These are phyloP conservation scores for Rhinophrynus dorsalis DNA, from an alignment of 2,797 vertebrate species.

Conservation along the genomic window DNA sequence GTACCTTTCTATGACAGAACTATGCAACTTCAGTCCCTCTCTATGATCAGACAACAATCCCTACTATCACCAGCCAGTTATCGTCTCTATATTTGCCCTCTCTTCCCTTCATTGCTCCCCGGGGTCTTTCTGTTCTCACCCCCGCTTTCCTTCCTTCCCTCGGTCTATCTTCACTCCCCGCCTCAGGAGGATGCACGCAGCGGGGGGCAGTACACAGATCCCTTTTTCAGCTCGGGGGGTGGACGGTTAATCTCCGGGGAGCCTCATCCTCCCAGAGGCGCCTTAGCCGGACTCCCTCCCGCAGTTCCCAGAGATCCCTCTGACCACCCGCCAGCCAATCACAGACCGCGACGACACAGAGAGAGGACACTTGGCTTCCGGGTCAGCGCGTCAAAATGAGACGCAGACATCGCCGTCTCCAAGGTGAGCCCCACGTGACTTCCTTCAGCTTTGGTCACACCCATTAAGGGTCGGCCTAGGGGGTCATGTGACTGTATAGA, in stretches of 20 bases:
- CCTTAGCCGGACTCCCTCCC: constrained; percentile 19
- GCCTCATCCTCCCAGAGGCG: constrained; percentile 16
- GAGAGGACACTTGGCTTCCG: neutral
- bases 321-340: constrained; percentile 24
- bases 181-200: neutral
- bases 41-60: too few relatives aligned
- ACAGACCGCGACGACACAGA: neutral
- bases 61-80: too few relatives aligned
- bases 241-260: constrained; percentile 6
- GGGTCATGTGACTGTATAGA: neutral
- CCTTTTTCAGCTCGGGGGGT: neutral
- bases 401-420: constrained; percentile 20
- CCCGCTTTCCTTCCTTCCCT: neutral
- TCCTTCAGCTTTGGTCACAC: neutral
- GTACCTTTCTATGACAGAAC: too few relatives aligned
- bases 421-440: constrained; percentile 1
- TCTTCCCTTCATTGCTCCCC: neutral
- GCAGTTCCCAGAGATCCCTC: constrained; percentile 28
- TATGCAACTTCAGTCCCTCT: constrained; percentile 53
- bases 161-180: neutral
- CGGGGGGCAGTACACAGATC: neutral
- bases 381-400: constrained; percentile 16
- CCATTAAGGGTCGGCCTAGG: neutral
- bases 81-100: neutral
- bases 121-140: neutral